phyloP scores from a whole-genome alignment of 2,113 vertebrate genomes.

The Lophura nycthemera region DNA sequence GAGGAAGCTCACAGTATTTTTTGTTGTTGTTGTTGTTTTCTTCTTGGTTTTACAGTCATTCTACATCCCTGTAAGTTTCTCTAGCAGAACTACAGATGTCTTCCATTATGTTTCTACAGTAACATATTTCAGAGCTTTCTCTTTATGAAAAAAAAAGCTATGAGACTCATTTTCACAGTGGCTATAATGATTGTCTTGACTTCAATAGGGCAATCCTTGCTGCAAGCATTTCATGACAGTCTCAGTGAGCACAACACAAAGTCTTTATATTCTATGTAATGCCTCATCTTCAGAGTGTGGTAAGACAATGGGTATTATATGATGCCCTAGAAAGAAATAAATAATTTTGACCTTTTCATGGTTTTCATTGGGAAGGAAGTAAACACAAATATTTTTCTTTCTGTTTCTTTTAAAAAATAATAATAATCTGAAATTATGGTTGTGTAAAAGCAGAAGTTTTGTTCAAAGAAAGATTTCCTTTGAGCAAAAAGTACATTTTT shows the following conservation, averaged over 20 bases:
- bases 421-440: neutral
- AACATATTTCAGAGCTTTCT: neutral
- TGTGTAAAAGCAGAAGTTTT: neutral
- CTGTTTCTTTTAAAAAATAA: neutral
- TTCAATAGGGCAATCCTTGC: neutral
- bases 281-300: neutral
- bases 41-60: neutral
- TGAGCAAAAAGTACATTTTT: neutral
- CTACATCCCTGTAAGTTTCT: neutral
- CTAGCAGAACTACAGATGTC: neutral
- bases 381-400: neutral
- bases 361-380: neutral
- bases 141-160: neutral
- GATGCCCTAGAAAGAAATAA: neutral
- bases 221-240: neutral
- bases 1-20: accelerated
- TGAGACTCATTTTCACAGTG: neutral
- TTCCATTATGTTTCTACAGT: neutral
- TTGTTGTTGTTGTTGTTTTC: neutral
- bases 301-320: neutral
- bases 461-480: neutral
- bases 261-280: neutral
- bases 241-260: neutral
- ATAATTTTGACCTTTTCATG: neutral
- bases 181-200: neutral